Conservation (phyloP, 2,113 vertebrate genomes). For the Sterrhoptilus dennistouni region DNA sequence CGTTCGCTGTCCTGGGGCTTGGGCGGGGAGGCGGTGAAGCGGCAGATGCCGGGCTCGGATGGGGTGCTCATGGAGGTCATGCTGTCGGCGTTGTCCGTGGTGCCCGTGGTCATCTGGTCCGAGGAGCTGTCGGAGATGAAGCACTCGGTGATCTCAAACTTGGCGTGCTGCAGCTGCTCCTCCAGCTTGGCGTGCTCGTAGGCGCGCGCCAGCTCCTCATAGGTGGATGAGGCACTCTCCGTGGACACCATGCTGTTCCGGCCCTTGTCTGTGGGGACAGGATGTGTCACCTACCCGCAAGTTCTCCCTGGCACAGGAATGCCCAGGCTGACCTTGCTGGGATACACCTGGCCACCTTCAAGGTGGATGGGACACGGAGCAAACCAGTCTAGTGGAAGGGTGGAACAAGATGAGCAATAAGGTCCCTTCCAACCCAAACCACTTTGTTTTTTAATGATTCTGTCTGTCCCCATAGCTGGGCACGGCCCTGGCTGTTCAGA, state of each 20-base stretch:
- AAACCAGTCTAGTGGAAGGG: not conserved
- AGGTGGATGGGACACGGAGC: fast-evolving
- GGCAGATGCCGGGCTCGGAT: constrained; percentile 83
- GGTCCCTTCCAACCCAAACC: not conserved
- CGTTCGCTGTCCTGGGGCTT: constrained; percentile 87
- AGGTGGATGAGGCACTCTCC: constrained; percentile 93
- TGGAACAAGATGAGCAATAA: not conserved
- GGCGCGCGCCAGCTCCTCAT: constrained; percentile 92
- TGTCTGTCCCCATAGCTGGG: not conserved
- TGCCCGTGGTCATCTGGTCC: constrained; percentile 96
- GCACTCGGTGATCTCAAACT: constrained; percentile 97
- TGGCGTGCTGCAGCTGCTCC: constrained; percentile 94
- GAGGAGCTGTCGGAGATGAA: constrained; percentile 96
- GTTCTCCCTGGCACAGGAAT: fast-evolving
- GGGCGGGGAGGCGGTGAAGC: constrained; percentile 84
- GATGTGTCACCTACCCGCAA: fast-evolving
- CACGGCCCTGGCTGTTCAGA: not conserved
- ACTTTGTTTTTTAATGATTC: not conserved
- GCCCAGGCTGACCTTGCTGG: not conserved
- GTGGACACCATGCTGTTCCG: constrained; percentile 99
- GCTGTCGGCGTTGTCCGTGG: constrained; percentile 93
- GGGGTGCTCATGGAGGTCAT: constrained; percentile 95
- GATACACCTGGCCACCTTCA: not conserved
- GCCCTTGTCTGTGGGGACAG: constrained; percentile 85
- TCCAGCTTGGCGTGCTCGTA: constrained; percentile 96